Base-by-base conservation (phyloP, 2,113 vertebrate genomes). In the Bettongia penicillata region DNA sequence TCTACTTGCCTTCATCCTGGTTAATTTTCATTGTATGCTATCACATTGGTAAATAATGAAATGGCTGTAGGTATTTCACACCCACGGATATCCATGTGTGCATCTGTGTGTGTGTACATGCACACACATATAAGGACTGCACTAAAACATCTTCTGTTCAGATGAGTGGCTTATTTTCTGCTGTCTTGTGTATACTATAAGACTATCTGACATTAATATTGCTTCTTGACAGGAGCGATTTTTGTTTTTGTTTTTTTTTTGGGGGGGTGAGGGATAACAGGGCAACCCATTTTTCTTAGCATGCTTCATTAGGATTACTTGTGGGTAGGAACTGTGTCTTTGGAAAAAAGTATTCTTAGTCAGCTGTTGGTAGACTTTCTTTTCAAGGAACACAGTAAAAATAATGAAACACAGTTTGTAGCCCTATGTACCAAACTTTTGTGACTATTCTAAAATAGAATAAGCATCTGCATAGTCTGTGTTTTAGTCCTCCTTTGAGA, bases 301-400 rank as follows among this genome's bases (percentile, higher is more conserved):
- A 37, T 68, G 31, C 31, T 77, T 77, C 14, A 22, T 77, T 77
- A 7, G 16, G 37, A 77, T 77, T 7, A 55, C 91, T 95, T 96
- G 57, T 93, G 94, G 92, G 91, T 93, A 94, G 95, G 51, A 48
- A 91, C 16, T 52, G 52, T n/a, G 16, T 43, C n/a, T 77, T 77
- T 43, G 68, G 68, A 23, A 19, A 23, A 84, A 97, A 90, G 90
- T 90, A 91, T 25, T 95, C 43, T 90, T 91, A 93, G 89, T 93
- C n/a, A 92, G 25, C 7, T 93, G 16, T 84, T 84, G 49, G 49
- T n/a, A 77, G 51, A 53, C 93, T 96, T 89, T 95, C 51, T 95
- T 96, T 96, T 92, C 31, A 49, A 77, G 24, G 61, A 57, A 84
- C 26, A 50, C 84, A 97, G 95, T 92, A 93, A 90, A 95, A 95